Percentiles rank a stretch among this genome's conserved stretches.
These are phyloP conservation scores for Cottoperca gobio DNA, from an alignment of 2,797 vertebrate genomes.

Conservation along the genomic window DNA sequence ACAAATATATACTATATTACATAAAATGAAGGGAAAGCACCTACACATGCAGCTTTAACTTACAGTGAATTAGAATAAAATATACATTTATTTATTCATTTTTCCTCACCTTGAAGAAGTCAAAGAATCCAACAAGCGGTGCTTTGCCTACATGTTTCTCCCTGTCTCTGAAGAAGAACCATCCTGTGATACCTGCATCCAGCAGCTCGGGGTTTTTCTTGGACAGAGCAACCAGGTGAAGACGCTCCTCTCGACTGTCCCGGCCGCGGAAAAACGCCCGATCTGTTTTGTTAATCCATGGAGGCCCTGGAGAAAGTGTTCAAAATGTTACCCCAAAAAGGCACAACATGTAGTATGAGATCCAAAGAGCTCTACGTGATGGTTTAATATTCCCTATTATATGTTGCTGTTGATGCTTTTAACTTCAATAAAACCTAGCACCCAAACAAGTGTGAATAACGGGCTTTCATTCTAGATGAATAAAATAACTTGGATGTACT, in stretches of 20 bases:
- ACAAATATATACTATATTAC: too few species aligned
- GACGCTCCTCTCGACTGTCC: slow-evolving; percentile 93
- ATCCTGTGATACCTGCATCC: slow-evolving; percentile 94
- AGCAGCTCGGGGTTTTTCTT: slow-evolving; percentile 89
- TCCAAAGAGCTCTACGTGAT: background rate
- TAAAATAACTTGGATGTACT: background rate
- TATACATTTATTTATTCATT: background rate
- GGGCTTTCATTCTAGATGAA: background rate
- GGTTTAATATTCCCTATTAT: too few species aligned
- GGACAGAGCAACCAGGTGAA: slow-evolving; percentile 89
- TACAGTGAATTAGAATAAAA: too few species aligned
- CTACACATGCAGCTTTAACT: background rate
- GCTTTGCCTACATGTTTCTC: slow-evolving; percentile 91
- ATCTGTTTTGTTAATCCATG: slow-evolving; percentile 91
- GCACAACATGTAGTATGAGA: background rate
- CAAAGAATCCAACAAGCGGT: slow-evolving; percentile 92
- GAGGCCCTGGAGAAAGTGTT: slow-evolving; percentile 81
- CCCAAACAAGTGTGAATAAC: background rate
- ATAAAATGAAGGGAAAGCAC: too few species aligned
- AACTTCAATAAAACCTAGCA: too few species aligned
- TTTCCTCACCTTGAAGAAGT: slow-evolving; percentile 93
- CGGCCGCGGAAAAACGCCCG: slow-evolving; percentile 92
- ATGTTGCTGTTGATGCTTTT: too few species aligned
- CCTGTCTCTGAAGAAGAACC: slow-evolving; percentile 95
- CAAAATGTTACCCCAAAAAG: background rate